Evolutionary conservation across 2,797 vertebrate genomes (phyloP), one percentile per base, ranked within the genome.

Genomic region (Chlorospingus flavigularis): DNA sequence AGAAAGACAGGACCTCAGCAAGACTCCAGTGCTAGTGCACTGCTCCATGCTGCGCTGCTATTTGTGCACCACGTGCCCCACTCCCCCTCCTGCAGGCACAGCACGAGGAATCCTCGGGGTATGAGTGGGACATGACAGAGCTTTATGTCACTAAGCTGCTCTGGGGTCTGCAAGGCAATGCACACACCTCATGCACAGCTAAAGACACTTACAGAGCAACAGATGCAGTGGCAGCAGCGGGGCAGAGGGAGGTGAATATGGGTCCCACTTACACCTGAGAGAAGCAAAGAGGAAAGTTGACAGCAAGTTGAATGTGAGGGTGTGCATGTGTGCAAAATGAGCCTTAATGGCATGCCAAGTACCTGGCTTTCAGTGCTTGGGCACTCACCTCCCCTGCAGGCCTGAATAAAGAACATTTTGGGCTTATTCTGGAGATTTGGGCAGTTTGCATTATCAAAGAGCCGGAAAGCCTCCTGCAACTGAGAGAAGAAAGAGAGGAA

Each of bases 331-430:
- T 76, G 94, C 90, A 89, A 81, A 78, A 78, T 55, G 97, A 91
- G 86, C 66, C 87, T 91, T 78, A 91, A 73, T 50, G 79, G 75
- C 70, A 88, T 45, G 93, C 87, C 57, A 91, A 76, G 63, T 39
- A 60, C 21, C 25, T 53, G 66, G 67, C 80, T 76, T 86, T 43
- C 6, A 63, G 77, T 30, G 51, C 28, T 51, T 7, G 35, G 37
- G 87, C 57, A 98, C 98, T 98, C 96, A 99, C 99, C 99, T 98
- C 99, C 99, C 78, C 99, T 98, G 97, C 99, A 99, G 84, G 99
- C 99, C 96, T 99, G 99, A 95, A 99, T 98, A 91, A 99, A 99
- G 97, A 99, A 99, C 98, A 99, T 99, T 96, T 99, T 99, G 18
- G 99, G 99, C 95, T 99, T 99, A 97, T 99, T 99, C 97, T 99